Evolutionary conservation across 1,140 invertebrate species (phyloP).

Genomic region (Leptinotarsa undecemlineata): DNA sequence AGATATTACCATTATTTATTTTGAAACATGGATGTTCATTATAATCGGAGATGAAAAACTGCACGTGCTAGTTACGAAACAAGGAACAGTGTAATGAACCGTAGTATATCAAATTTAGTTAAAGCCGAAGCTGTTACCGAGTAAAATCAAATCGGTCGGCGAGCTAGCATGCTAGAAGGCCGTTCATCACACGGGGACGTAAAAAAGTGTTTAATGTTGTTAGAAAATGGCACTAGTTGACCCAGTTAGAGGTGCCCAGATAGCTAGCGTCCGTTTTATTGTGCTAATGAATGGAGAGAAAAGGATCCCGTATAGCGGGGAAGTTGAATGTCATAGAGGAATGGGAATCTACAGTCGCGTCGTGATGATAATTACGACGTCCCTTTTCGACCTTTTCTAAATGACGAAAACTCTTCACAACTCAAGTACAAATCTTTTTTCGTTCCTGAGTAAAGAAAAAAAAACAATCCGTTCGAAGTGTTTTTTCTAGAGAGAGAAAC

Average conservation of each 20-base stretch:
- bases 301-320: not conserved
- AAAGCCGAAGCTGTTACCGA: not conserved
- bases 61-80: not conserved
- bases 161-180: not conserved
- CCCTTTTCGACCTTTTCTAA: not conserved
- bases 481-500: not conserved
- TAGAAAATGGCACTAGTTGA: constrained; percentile 7
- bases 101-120: not conserved
- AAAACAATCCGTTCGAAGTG: not conserved
- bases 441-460: not conserved
- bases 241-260: not conserved
- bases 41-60: not conserved
- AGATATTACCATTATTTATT: not conserved
- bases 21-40: not conserved
- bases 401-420: not conserved
- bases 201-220: constrained; percentile 3
- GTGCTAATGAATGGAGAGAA: not conserved
- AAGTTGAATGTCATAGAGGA: not conserved
- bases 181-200: not conserved
- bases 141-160: not conserved
- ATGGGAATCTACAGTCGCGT: not conserved
- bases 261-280: not conserved
- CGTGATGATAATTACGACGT: not conserved
- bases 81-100: constrained; percentile 3
- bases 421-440: not conserved